Evolutionary conservation across 2,888 invertebrate genomes (phyloP).

Genomic region (Cephus runcator): DNA sequence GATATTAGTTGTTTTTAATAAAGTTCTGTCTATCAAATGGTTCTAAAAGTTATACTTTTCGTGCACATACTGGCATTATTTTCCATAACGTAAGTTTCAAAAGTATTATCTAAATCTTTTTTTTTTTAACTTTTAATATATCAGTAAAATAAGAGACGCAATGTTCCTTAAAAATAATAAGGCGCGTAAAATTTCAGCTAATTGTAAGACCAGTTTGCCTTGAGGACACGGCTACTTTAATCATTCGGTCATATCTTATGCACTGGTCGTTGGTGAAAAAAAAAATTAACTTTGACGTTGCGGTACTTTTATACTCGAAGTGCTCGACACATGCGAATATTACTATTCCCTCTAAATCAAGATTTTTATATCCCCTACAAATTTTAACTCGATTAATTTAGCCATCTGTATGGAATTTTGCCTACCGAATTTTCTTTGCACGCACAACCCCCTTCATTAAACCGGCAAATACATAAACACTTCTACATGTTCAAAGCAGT

Average conservation of each 20-base stretch:
- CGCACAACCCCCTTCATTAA: neutral
- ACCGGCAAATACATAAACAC: neutral
- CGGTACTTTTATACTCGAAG: neutral
- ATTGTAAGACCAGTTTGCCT: neutral
- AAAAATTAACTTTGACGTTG: too few species aligned
- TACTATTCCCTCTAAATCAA: neutral
- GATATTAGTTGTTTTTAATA: neutral
- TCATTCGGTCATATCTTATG: neutral
- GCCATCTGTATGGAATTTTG: neutral
- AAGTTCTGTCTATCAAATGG: neutral
- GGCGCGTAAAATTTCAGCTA: neutral
- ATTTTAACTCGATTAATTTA: too few species aligned
- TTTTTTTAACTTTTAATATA: neutral
- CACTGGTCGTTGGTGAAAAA: neutral
- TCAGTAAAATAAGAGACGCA: neutral
- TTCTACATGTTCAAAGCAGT: neutral
- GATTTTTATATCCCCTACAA: neutral
- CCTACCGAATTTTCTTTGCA: neutral
- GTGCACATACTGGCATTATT: neutral
- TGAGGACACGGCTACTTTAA: neutral
- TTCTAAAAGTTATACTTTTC: neutral
- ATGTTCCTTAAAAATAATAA: neutral
- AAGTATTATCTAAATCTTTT: neutral
- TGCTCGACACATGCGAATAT: neutral
- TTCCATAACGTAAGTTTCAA: neutral